Evolutionary conservation across 2,888 invertebrate species (phyloP).

Genomic region (Limenitis arthemis): DNA sequence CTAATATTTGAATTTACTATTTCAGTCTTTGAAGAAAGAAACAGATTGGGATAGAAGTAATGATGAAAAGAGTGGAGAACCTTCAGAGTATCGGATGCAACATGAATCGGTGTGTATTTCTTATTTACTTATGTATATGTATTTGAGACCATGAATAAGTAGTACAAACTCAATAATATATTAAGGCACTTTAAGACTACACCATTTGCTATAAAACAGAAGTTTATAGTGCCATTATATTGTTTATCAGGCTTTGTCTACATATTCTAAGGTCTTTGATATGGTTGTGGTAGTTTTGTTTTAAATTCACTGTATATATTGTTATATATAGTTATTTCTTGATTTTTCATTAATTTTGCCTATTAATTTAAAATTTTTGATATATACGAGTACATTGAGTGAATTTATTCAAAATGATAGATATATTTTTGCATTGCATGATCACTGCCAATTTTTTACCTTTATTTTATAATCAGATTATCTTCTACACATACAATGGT

Average conservation of each 20-base stretch:
- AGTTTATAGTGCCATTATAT: too few species aligned
- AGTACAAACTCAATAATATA: too few species aligned
- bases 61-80: conserved; percentile 85
- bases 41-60: conserved; percentile 86
- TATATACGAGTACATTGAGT: neutral
- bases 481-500: neutral
- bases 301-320: conserved; percentile 4
- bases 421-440: neutral
- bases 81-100: conserved; percentile 85
- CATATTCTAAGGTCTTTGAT: neutral
- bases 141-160: neutral
- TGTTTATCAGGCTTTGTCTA: too few species aligned
- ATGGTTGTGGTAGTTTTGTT: conserved; percentile 26
- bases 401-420: neutral
- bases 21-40: conserved; percentile 91
- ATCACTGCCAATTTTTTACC: neutral
- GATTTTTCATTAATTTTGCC: conserved; percentile 5
- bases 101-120: conserved; percentile 84
- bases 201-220: too few species aligned
- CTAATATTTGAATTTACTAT: conserved; percentile 28
- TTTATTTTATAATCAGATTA: neutral
- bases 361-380: neutral
- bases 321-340: neutral
- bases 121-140: conserved; percentile 1
- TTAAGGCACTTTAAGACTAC: too few species aligned